These are phyloP conservation scores for Podarcis muralis DNA, from an alignment of 2,113 vertebrate genomes.

Conservation along the genomic window DNA sequence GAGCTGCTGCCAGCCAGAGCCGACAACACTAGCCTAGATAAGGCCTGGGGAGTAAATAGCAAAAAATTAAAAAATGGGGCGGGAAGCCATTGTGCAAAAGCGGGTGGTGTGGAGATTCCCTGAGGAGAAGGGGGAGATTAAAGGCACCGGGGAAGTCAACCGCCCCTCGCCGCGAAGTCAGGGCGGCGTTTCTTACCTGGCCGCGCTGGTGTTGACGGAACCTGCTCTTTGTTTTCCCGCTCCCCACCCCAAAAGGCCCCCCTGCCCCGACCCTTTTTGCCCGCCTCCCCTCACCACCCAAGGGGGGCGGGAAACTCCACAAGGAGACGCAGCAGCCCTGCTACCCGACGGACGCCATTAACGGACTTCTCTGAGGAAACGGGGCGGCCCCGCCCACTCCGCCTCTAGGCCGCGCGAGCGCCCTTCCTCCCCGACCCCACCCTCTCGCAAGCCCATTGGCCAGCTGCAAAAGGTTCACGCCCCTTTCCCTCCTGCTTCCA, in stretches of 20 bases:
- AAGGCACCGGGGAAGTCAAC: neutral
- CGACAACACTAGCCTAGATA: too few relatives aligned
- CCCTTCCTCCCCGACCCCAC: rapidly evolving
- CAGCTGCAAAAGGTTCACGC: too few relatives aligned
- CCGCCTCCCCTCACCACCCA: neutral
- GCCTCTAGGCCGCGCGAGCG: neutral
- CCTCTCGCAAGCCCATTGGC: neutral
- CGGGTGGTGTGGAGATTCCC: too few relatives aligned
- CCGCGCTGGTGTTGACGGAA: neutral
- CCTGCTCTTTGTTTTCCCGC: neutral
- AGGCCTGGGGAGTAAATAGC: too few relatives aligned
- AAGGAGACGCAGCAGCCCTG: neutral
- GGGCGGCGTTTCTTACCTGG: neutral
- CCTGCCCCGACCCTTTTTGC: neutral
- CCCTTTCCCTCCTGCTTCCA: rapidly evolving
- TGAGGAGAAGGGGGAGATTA: too few relatives aligned
- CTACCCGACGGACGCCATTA: constrained; percentile 22
- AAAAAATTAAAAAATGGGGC: too few relatives aligned
- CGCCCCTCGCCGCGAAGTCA: neutral
- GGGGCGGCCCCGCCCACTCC: neutral
- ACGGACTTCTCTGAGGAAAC: neutral
- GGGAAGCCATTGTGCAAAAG: too few relatives aligned
- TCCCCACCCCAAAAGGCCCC: neutral
- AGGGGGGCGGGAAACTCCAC: neutral
- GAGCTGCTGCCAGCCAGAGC: too few relatives aligned